Percentiles rank a stretch among this genome's conserved stretches.
phyloP scores from a whole-genome alignment of 1,140 invertebrate species.

The Bactericera cockerelli region DNA sequence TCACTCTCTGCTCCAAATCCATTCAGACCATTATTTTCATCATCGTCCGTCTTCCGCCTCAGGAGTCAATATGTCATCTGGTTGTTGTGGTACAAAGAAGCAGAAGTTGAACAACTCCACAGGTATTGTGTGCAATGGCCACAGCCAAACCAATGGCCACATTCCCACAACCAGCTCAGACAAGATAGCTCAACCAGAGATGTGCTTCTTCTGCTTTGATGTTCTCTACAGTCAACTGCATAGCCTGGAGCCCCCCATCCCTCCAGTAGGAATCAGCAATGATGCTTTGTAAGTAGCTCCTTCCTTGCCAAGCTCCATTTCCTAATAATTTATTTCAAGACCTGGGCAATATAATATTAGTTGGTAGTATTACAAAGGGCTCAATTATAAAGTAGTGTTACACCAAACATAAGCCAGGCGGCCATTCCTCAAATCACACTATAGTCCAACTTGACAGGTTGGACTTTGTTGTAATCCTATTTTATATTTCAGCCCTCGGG shows the following conservation, averaged over 20 bases:
- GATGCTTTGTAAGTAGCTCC: constrained; percentile 81
- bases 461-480: no score
- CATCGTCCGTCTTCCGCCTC: background rate
- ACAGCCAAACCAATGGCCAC: constrained; percentile 34
- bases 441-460: no score
- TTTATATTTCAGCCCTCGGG: no score
- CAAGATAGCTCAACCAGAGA: constrained; percentile 75
- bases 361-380: no score
- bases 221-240: constrained; percentile 87
- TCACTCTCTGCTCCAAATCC: no score
- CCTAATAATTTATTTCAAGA: constrained; percentile 8
- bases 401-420: no score
- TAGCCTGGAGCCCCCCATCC: constrained; percentile 75
- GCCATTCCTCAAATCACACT: no score
- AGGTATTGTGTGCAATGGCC: constrained; percentile 35
- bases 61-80: constrained; percentile 58
- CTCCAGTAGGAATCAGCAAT: constrained; percentile 72
- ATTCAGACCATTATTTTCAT: background rate
- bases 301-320: no score
- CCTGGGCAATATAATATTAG: no score
- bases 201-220: constrained; percentile 98
- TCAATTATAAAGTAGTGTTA: no score
- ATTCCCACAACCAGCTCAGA: constrained; percentile 28
- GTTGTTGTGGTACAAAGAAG: constrained; percentile 76
- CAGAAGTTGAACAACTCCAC: constrained; percentile 66